Conservation (phyloP, 2,797 vertebrate species). For the Crocidura indochinensis region DNA sequence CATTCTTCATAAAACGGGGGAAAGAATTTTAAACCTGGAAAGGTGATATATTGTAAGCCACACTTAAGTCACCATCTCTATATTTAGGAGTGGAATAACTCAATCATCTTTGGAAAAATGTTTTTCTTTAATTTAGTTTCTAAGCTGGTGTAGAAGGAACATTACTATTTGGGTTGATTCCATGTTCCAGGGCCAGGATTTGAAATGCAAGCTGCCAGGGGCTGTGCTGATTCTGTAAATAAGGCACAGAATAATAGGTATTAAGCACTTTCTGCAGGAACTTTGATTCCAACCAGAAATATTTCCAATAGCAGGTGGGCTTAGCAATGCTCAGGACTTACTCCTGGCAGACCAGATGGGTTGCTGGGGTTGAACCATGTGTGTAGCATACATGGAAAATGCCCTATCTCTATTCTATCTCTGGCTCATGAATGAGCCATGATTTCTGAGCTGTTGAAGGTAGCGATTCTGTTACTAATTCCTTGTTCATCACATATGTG, state of each 20-base stretch:
- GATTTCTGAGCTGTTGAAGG: too few species aligned
- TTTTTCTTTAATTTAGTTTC: conserved; percentile 46
- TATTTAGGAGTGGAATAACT: conserved; percentile 51
- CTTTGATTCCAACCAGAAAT: not conserved
- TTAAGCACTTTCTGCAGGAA: not conserved
- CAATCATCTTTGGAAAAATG: conserved; percentile 31
- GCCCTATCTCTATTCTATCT: too few species aligned
- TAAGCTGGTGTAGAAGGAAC: not conserved
- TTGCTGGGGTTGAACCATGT: too few species aligned
- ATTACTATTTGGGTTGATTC: not conserved
- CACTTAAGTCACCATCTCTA: not conserved
- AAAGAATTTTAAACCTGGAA: conserved; percentile 53
- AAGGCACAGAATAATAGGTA: not conserved
- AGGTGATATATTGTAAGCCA: conserved; percentile 9
- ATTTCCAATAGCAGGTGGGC: not conserved
- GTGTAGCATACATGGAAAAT: too few species aligned
- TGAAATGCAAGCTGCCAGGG: not conserved
- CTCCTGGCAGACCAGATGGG: not conserved
- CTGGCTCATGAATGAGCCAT: too few species aligned
- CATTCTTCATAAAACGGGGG: not conserved
- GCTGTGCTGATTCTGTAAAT: not conserved
- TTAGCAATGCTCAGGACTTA: not conserved
- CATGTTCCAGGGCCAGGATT: conserved; percentile 2
- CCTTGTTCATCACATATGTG: accelerated
- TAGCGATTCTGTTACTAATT: not conserved